phyloP scores from a whole-genome alignment of 1,140 invertebrate species.

The Macrostomum lignano region DNA sequence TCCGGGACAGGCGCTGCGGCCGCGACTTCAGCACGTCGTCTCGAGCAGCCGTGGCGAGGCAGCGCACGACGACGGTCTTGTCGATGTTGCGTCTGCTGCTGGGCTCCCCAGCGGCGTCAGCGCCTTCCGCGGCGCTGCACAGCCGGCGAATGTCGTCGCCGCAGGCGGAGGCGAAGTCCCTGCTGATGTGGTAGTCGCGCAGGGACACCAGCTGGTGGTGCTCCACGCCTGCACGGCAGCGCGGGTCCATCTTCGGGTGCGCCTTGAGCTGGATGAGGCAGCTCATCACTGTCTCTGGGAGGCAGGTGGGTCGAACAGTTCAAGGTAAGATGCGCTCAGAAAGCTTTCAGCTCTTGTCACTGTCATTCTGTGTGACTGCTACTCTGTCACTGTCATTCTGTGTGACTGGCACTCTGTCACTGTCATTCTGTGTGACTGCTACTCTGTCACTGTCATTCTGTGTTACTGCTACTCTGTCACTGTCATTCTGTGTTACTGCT shows the following conservation, averaged over 20 bases:
- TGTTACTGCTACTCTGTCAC: no score
- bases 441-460: no score
- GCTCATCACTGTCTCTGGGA: constrained; percentile 48
- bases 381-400: no score
- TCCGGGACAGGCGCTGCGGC: constrained; percentile 45
- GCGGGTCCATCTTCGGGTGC: constrained; percentile 38
- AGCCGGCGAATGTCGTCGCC: constrained; percentile 4
- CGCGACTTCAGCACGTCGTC: constrained; percentile 10
- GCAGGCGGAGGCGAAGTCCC: constrained; percentile 4
- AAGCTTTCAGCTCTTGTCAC: no score
- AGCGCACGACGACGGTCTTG: constrained; percentile 7
- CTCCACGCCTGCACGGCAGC: constrained; percentile 69
- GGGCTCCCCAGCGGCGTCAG: not conserved
- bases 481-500: no score
- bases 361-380: no score
- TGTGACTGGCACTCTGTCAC: no score
- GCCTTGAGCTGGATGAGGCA: constrained; percentile 76
- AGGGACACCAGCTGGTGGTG: constrained; percentile 38
- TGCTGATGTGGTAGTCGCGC: constrained; percentile 1
- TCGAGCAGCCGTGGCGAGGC: constrained; percentile 7
- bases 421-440: no score
- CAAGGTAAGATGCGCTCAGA: no score
- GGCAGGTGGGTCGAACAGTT: no score
- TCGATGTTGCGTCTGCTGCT: not conserved
- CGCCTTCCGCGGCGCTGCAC: not conserved